Evolutionary conservation across 2,797 vertebrate genomes (phyloP).

Genomic region (Atherinosoma microstoma): DNA sequence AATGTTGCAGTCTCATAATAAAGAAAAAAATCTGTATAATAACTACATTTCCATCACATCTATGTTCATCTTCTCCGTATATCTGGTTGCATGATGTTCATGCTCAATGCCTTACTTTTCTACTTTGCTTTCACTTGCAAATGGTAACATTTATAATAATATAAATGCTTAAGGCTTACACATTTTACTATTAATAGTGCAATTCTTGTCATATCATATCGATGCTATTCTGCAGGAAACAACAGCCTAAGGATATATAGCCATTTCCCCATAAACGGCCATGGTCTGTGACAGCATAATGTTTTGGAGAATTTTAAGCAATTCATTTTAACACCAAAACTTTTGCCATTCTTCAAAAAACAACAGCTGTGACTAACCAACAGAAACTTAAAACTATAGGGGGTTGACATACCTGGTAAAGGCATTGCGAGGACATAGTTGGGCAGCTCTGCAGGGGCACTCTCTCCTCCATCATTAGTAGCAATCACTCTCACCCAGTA

Average conservation of each 20-base stretch:
- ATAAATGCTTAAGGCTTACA: too few relatives aligned
- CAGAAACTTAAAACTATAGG: neutral
- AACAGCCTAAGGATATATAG: neutral
- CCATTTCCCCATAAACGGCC: neutral
- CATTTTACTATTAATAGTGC: neutral
- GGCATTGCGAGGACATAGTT: conserved; percentile 75
- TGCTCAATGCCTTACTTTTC: neutral
- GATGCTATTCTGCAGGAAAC: neutral
- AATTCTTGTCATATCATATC: neutral
- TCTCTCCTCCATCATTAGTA: conserved; percentile 79
- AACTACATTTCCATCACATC: neutral
- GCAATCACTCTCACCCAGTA: conserved; percentile 87
- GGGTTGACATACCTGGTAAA: conserved; percentile 75
- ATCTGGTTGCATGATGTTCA: too few relatives aligned
- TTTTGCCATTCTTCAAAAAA: neutral
- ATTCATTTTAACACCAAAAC: neutral
- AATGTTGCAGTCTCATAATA: neutral
- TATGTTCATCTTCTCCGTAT: neutral
- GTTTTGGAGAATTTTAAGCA: neutral
- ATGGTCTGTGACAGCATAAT: neutral
- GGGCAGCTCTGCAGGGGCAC: conserved; percentile 77
- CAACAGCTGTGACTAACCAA: too few relatives aligned
- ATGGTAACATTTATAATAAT: neutral
- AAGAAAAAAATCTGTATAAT: neutral
- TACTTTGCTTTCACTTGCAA: neutral